Evolutionary conservation across 2,888 invertebrate species (phyloP).

Genomic region (Thecocarcelia acutangulata): DNA sequence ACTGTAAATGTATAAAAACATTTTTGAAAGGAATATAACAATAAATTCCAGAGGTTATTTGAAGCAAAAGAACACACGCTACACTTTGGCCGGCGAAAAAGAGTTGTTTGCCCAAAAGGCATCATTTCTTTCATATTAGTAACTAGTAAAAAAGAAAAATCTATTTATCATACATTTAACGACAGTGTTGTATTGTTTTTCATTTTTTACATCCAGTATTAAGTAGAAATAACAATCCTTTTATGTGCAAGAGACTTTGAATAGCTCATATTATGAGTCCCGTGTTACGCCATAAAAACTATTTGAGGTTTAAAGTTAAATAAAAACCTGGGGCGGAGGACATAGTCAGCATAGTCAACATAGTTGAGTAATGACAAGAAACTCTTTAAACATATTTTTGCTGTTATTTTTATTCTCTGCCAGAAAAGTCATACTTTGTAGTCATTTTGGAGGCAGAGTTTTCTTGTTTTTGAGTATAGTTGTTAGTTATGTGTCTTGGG

Average conservation of each 20-base stretch:
- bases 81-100: neutral
- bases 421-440: neutral
- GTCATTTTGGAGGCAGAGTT: neutral
- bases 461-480: neutral
- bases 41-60: neutral
- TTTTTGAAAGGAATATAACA: too few species aligned
- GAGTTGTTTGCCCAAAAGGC: slow-evolving; percentile 35
- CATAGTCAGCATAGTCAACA: slow-evolving; percentile 20
- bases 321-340: neutral
- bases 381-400: slow-evolving; percentile 41
- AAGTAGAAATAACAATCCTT: slow-evolving; percentile 49
- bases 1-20: too few species aligned
- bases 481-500: slow-evolving; percentile 55
- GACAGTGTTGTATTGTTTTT: slow-evolving; percentile 52
- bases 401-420: slow-evolving; percentile 23
- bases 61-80: neutral
- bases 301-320: slow-evolving; percentile 49
- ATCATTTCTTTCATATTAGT: slow-evolving; percentile 11
- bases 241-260: slow-evolving; percentile 40
- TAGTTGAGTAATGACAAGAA: slow-evolving; percentile 17
- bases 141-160: neutral
- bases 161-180: slow-evolving; percentile 51
- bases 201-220: slow-evolving; percentile 10
- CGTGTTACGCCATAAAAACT: slow-evolving; percentile 56
- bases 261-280: slow-evolving; percentile 60